Base-by-base conservation (phyloP, 2,797 vertebrate genomes). In the Odontamblyopus lacepedii region DNA sequence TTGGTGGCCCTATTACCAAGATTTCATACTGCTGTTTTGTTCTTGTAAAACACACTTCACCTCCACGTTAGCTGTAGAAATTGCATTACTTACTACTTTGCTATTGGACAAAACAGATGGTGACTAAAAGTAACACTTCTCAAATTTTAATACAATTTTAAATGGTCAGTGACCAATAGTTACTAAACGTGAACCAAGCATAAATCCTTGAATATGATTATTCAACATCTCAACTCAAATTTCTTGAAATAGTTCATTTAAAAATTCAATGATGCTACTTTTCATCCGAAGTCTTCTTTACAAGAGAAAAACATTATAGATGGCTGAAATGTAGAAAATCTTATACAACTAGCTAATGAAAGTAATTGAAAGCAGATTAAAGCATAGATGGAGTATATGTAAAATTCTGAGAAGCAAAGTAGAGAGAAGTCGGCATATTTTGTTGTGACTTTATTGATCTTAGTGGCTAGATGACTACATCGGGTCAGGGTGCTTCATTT, bases 401-500 rank as follows among this genome's bases (percentile, higher is more conserved):
- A 30, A 67, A 11, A 41, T 30, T 51, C 26, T 23, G 9, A 53
- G 12, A 65, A 11, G 65, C 44, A n/a, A 75, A 38, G 72, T 60
- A 77, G 63, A 76, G 70, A 53, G 41, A 63, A 27, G 41, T 67
- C 26, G 26, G 60, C 59, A 68, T 80, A 78, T 74, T 44, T 27
- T 72, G 70, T 80, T 51, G 50, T 83, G 82, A 67, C 74, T 80
- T 53, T 66, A 74, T 71, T 65, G 71, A 67, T 67, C 48, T 67
- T 35, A 55, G 16, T 9, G 65, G 65, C 27, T 53, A 30, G 29
- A 23, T 64, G 63, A 23, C 41, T 66, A 15, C 64, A 66, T 19
- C 48, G 16, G 64, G 64, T 66, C 65, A 53, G 16, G 76, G 78
- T 71, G 72, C 61, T 11, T 70, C 76, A 23, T 72, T 74, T 89